Conservation (phyloP, 2,113 vertebrate species). For the Himantopus leucocephalus region DNA sequence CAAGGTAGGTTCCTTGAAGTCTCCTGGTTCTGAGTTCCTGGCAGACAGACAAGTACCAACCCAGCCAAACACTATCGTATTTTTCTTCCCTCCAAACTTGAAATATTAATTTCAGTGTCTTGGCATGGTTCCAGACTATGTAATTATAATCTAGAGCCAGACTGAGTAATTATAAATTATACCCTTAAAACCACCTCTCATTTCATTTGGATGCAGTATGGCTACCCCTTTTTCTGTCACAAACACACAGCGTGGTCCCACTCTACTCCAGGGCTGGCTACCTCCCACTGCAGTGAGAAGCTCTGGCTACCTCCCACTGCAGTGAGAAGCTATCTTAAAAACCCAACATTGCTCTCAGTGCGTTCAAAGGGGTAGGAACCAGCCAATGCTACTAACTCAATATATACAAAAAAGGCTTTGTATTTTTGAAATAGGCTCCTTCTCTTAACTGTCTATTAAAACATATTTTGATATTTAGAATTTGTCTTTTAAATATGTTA, state of each 20-base stretch:
- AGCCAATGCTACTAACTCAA: background rate
- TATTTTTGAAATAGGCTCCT: background rate
- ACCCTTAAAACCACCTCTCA: background rate
- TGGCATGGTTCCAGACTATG: background rate
- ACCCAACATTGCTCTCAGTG: background rate
- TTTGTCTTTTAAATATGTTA: background rate
- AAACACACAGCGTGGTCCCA: background rate
- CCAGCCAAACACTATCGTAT: background rate
- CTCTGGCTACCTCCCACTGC: background rate
- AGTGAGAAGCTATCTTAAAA: background rate
- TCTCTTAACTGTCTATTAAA: background rate
- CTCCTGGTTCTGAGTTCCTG: background rate
- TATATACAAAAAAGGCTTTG: background rate
- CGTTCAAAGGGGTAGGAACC: background rate
- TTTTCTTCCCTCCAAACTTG: background rate
- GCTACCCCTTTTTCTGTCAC: background rate
- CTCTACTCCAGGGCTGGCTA: background rate
- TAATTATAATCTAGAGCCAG: constrained; percentile 1
- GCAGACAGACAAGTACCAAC: background rate
- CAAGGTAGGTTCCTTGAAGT: background rate
- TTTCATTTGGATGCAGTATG: background rate
- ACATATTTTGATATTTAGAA: background rate
- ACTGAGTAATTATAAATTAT: background rate
- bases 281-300: background rate
- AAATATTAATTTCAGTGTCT: background rate